Evolutionary conservation across 2,888 invertebrate genomes (phyloP).

Genomic region (Machimus rusticus): DNA sequence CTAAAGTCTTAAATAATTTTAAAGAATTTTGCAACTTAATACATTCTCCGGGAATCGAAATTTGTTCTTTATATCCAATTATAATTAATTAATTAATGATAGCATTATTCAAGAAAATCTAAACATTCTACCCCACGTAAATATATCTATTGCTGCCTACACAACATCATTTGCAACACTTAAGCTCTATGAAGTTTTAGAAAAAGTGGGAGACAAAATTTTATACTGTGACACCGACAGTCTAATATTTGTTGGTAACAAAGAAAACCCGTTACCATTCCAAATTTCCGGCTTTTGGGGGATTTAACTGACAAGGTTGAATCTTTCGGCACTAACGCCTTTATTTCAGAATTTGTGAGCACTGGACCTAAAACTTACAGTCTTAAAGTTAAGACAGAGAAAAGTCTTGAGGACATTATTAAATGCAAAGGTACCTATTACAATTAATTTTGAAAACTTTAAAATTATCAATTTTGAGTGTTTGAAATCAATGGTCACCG

Average conservation of each 20-base stretch:
- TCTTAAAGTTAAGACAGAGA: slow-evolving; percentile 5
- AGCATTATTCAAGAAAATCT: background rate
- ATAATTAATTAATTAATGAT: no score
- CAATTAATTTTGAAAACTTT: background rate
- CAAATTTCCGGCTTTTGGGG: background rate
- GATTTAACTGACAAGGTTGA: slow-evolving; percentile 19
- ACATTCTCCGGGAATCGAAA: background rate
- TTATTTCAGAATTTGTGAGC: slow-evolving; percentile 30
- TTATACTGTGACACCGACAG: slow-evolving; percentile 10
- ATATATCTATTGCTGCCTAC: slow-evolving; percentile 13
- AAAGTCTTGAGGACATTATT: background rate
- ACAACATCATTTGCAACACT: background rate
- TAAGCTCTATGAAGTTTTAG: background rate
- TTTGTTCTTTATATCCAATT: background rate
- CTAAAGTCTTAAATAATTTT: background rate
- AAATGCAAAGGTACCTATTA: background rate
- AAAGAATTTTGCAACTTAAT: background rate
- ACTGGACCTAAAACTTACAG: background rate
- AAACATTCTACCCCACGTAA: background rate
- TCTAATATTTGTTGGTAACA: background rate
- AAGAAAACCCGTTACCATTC: background rate
- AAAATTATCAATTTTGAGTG: background rate
- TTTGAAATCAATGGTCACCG: background rate
- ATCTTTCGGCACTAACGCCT: background rate
- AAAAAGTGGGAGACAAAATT: background rate